These are phyloP conservation scores for Xestia sexstrigata DNA, from an alignment of 2,888 invertebrate genomes.

Conservation along the genomic window DNA sequence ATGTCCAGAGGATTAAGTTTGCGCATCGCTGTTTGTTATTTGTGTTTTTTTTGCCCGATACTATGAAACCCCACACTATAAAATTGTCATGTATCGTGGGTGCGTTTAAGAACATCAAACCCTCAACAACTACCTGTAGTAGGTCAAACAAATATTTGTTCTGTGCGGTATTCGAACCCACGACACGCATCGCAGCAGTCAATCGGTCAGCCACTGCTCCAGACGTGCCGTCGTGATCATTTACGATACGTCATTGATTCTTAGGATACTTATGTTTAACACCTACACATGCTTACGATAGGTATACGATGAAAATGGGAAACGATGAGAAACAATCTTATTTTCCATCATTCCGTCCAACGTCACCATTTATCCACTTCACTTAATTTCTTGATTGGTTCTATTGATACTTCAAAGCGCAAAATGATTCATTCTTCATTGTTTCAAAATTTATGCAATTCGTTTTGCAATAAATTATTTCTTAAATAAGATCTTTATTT, in stretches of 20 bases:
- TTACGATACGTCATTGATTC: not conserved
- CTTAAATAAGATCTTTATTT: conserved; percentile 12
- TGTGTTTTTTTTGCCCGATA: too few relatives aligned
- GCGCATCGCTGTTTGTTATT: too few relatives aligned
- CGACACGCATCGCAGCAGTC: too few relatives aligned
- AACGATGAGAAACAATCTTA: not conserved
- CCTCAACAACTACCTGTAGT: too few relatives aligned
- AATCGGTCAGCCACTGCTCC: not conserved
- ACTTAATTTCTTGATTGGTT: not conserved
- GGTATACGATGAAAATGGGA: not conserved
- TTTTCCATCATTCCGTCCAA: not conserved
- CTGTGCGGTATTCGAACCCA: too few relatives aligned
- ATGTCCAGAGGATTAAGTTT: too few relatives aligned
- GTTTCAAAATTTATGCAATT: conserved; percentile 22
- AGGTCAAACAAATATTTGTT: too few relatives aligned
- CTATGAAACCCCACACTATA: too few relatives aligned
- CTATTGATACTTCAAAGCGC: not conserved
- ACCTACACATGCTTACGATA: not conserved
- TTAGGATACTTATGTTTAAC: not conserved
- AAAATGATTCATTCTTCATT: conserved; percentile 12
- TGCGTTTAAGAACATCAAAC: too few relatives aligned
- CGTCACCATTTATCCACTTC: not conserved
- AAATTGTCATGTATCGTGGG: too few relatives aligned
- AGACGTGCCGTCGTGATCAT: not conserved
- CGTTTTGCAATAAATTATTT: conserved; percentile 13